Percentiles rank a stretch among this genome's conserved stretches.
These are phyloP conservation scores for Hyalella azteca DNA, from an alignment of 2,888 invertebrate genomes.

Conservation along the genomic window DNA sequence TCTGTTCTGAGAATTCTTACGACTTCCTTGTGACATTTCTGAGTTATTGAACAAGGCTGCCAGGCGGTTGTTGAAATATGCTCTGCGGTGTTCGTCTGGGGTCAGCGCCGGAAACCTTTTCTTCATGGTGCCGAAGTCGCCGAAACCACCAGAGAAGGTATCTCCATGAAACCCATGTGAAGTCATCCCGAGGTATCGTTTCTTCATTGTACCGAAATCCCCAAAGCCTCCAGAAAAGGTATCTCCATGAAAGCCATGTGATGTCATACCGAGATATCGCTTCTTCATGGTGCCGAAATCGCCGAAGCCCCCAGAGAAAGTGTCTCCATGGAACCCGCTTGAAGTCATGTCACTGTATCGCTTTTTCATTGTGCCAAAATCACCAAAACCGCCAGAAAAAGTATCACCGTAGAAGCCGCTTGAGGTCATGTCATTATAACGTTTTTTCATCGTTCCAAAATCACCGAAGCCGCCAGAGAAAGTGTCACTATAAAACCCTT, in stretches of 20 bases:
- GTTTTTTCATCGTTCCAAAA: slow-evolving; percentile 60
- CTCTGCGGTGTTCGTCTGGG: background rate
- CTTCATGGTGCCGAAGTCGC: slow-evolving; percentile 56
- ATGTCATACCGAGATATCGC: slow-evolving; percentile 60
- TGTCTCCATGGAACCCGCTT: slow-evolving; percentile 62
- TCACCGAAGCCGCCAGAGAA: slow-evolving; percentile 62
- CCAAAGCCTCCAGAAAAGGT: slow-evolving; percentile 61
- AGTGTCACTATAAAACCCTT: slow-evolving; percentile 62
- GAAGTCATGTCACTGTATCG: slow-evolving; percentile 60
- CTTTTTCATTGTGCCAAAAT: slow-evolving; percentile 62
- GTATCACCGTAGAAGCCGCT: slow-evolving; percentile 62
- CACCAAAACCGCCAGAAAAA: slow-evolving; percentile 62
- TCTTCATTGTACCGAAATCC: slow-evolving; percentile 61
- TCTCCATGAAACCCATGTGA: slow-evolving; percentile 51
- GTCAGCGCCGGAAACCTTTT: slow-evolving; percentile 30
- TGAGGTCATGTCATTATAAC: slow-evolving; percentile 61
- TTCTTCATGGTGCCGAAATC: slow-evolving; percentile 61
- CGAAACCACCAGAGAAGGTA: slow-evolving; percentile 52
- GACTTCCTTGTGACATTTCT: background rate
- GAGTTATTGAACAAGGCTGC: background rate
- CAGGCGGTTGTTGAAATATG: background rate
- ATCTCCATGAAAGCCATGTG: slow-evolving; percentile 61
- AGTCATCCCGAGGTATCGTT: slow-evolving; percentile 47
- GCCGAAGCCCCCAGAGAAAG: slow-evolving; percentile 62
- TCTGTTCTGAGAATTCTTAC: too few relatives aligned